Percentiles rank a stretch among this genome's conserved stretches.
Conservation (phyloP, 2,113 vertebrate species). For the Collichthys lucidus region DNA sequence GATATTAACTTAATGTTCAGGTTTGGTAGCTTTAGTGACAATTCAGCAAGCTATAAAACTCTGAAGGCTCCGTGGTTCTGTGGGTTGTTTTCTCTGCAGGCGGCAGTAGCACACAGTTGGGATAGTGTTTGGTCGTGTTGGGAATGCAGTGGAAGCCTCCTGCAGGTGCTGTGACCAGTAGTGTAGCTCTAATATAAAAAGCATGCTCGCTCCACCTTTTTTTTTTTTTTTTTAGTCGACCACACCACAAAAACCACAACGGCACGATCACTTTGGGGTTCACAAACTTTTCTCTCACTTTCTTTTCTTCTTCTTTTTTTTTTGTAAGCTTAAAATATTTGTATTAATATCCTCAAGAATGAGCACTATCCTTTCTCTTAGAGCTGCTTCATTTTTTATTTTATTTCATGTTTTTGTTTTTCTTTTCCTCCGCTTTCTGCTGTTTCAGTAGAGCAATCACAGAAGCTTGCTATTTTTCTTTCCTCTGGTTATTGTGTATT, state of each 20-base stretch:
- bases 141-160: constrained; percentile 39
- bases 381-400: no score
- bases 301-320: background rate
- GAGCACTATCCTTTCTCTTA: constrained; percentile 71
- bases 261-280: constrained; percentile 54
- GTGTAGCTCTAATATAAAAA: constrained; percentile 60
- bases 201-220: constrained; percentile 65
- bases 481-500: constrained; percentile 68
- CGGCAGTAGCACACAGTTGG: constrained; percentile 24
- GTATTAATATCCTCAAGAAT: constrained; percentile 67
- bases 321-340: constrained; percentile 68
- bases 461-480: constrained; percentile 50
- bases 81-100: constrained; percentile 37
- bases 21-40: constrained; percentile 60
- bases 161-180: constrained; percentile 62
- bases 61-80: constrained; percentile 35
- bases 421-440: constrained; percentile 43
- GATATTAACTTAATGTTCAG: constrained; percentile 47
- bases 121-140: constrained; percentile 15
- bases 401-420: no score
- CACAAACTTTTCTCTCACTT: constrained; percentile 33
- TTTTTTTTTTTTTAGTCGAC: constrained; percentile 17
- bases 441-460: constrained; percentile 62
- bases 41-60: constrained; percentile 39
- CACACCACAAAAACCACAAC: constrained; percentile 24